phyloP scores from a whole-genome alignment of 1,140 invertebrate species.

The Calliphora vicina region DNA sequence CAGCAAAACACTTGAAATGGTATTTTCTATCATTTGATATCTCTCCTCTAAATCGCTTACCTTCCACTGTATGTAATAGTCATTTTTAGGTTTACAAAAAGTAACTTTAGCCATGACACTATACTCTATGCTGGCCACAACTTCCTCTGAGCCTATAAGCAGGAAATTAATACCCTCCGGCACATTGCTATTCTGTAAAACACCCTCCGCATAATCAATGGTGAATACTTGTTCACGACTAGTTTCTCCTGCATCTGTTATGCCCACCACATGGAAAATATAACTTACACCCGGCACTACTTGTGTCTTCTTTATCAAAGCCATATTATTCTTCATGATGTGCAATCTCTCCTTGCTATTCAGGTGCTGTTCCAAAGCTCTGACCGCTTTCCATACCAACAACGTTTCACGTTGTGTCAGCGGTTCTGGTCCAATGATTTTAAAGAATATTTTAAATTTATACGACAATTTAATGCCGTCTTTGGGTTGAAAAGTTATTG shows the following conservation, averaged over 20 bases:
- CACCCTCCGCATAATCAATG: slow-evolving; percentile 28
- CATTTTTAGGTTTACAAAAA: slow-evolving; percentile 20
- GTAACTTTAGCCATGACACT: background rate
- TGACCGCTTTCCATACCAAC: slow-evolving; percentile 24
- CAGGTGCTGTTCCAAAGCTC: slow-evolving; percentile 13
- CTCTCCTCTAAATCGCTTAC: background rate
- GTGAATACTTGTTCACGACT: slow-evolving; percentile 33
- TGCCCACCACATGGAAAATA: slow-evolving; percentile 37
- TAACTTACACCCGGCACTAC: slow-evolving; percentile 33
- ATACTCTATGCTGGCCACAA: slow-evolving; percentile 23
- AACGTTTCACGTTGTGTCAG: slow-evolving; percentile 25
- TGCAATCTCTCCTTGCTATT: slow-evolving; percentile 25
- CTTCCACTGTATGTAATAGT: slow-evolving; percentile 24
- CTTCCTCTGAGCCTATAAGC: slow-evolving; percentile 20
- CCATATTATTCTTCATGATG: slow-evolving; percentile 29
- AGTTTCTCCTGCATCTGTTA: slow-evolving; percentile 34
- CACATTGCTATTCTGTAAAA: slow-evolving; percentile 31
- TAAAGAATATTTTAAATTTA: slow-evolving; percentile 36
- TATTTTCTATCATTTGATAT: background rate
- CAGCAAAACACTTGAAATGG: background rate
- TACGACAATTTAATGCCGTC: slow-evolving; percentile 34
- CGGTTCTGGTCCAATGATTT: background rate
- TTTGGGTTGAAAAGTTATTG: slow-evolving; percentile 23
- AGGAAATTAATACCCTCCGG: slow-evolving; percentile 30
- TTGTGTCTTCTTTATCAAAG: slow-evolving; percentile 18